Conservation (phyloP, 2,888 invertebrate species). For the Sepiola atlantica region DNA sequence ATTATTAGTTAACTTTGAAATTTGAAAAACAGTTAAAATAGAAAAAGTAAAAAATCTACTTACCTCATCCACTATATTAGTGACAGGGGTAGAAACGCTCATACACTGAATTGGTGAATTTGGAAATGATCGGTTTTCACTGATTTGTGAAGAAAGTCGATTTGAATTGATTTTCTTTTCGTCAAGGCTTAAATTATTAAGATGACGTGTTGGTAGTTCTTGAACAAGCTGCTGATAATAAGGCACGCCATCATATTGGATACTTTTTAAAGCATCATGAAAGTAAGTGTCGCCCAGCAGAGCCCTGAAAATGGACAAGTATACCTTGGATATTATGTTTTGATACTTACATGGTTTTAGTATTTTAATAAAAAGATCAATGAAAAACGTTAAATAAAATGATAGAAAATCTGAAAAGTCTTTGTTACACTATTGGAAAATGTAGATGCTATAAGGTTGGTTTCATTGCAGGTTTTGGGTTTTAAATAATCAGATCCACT, state of each 20-base stretch:
- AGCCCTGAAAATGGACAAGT: conserved; percentile 59
- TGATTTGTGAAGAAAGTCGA: background rate
- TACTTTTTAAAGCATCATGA: conserved; percentile 66
- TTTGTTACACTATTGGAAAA: too few species aligned
- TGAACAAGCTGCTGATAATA: conserved; percentile 70
- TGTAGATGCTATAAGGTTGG: too few species aligned
- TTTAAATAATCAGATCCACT: too few species aligned
- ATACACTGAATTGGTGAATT: background rate
- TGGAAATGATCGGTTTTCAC: background rate
- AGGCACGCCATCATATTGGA: conserved; percentile 70
- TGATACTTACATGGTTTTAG: background rate
- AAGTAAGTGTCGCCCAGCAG: conserved; percentile 72
- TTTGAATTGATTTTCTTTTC: background rate
- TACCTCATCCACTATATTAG: background rate
- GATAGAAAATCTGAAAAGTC: too few species aligned
- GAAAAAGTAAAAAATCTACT: background rate
- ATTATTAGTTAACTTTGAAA: too few species aligned
- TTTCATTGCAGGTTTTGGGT: too few species aligned
- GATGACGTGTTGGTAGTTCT: conserved; percentile 35
- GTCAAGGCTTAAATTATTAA: background rate
- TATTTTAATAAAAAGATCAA: background rate
- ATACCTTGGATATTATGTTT: background rate
- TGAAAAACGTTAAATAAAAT: background rate
- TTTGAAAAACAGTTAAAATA: too few species aligned
- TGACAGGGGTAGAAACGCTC: background rate